Evolutionary conservation across 2,113 vertebrate species (phyloP).

Genomic region (Rhinogobius similis): DNA sequence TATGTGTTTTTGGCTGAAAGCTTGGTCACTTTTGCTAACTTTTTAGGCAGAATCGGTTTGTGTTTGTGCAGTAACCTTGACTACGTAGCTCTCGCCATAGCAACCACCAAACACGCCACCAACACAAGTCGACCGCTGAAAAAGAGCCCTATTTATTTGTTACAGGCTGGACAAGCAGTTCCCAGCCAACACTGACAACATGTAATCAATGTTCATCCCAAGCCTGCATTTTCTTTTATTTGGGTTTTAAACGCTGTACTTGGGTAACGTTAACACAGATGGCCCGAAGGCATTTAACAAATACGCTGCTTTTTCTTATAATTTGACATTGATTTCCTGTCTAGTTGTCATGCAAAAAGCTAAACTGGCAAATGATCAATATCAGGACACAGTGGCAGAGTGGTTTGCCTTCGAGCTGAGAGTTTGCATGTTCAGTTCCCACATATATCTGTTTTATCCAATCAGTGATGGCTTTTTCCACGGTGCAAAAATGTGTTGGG

Average conservation of each 20-base stretch:
- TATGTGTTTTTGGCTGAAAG: slow-evolving; percentile 7
- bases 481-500: too few species aligned
- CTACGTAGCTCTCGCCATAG: background rate
- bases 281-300: background rate
- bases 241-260: background rate
- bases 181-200: background rate
- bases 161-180: background rate
- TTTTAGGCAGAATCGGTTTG: background rate
- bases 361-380: background rate
- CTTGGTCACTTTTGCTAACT: slow-evolving; percentile 7
- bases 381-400: background rate
- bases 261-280: background rate
- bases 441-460: background rate
- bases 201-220: background rate
- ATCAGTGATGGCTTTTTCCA: too few species aligned
- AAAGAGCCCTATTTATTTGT: background rate
- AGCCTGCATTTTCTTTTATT: background rate
- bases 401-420: background rate
- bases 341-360: background rate
- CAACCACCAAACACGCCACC: slow-evolving; percentile 3
- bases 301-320: background rate
- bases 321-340: background rate
- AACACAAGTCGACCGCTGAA: background rate
- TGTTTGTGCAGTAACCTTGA: slow-evolving; percentile 1
- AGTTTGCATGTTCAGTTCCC: background rate